Evolutionary conservation across 2,888 invertebrate genomes (phyloP).

Genomic region (Spodoptera picta): DNA sequence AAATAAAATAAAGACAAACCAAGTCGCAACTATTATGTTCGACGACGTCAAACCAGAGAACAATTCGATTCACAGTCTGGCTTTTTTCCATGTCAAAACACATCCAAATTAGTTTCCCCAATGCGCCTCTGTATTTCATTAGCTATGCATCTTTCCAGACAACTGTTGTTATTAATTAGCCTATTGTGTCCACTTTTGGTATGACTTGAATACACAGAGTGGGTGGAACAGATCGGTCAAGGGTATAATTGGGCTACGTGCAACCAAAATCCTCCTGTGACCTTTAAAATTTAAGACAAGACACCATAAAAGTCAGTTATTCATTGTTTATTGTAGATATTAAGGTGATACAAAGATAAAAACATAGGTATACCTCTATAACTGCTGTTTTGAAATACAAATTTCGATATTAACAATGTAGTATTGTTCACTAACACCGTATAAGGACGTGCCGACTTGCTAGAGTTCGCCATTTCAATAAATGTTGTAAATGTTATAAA

Average conservation of each 20-base stretch:
- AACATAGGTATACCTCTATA: conserved; percentile 44
- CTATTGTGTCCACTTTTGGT: conserved; percentile 74
- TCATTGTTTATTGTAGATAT: conserved; percentile 52
- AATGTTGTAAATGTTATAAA: conserved; percentile 15
- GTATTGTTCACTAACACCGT: conserved; percentile 42
- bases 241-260: conserved; percentile 65
- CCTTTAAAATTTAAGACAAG: conserved; percentile 55
- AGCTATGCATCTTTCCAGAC: conserved; percentile 68
- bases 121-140: conserved; percentile 47
- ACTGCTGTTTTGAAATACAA: conserved; percentile 40
- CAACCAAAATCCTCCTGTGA: conserved; percentile 59
- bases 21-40: too few species aligned
- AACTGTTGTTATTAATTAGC: conserved; percentile 73
- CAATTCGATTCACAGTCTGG: too few species aligned
- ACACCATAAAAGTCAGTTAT: conserved; percentile 56
- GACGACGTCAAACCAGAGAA: too few species aligned
- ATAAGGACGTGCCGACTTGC: conserved; percentile 21
- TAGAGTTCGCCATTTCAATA: conserved; percentile 24
- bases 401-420: conserved; percentile 39
- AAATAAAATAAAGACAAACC: too few species aligned
- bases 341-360: conserved; percentile 50
- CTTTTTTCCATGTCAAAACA: too few species aligned
- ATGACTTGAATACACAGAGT: conserved; percentile 66
- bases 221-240: conserved; percentile 77
- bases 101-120: too few species aligned